These are phyloP conservation scores for Pomacea maculata DNA, from an alignment of 1,140 invertebrate species.

Conservation along the genomic window DNA sequence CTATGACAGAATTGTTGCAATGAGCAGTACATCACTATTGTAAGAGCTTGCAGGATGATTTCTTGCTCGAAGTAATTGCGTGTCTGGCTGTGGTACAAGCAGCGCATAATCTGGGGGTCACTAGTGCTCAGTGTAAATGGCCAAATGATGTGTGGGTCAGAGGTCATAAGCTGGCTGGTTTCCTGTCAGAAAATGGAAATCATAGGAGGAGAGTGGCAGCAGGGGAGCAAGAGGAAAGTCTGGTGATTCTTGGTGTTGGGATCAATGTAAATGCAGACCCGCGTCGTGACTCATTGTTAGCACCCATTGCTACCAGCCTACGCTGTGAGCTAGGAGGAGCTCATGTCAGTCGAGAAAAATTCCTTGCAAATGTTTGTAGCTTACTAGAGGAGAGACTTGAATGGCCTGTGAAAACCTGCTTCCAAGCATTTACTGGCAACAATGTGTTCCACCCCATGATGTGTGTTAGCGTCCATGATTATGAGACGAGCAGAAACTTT, in stretches of 20 bases:
- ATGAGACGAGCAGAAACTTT: not conserved
- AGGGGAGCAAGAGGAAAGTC: not conserved
- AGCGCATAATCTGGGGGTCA: slow-evolving; percentile 31
- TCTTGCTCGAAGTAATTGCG: slow-evolving; percentile 34
- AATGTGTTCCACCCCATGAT: slow-evolving; percentile 10
- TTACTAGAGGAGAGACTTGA: slow-evolving; percentile 30
- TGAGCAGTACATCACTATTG: not conserved
- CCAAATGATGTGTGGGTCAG: slow-evolving; percentile 52
- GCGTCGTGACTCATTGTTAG: slow-evolving; percentile 31
- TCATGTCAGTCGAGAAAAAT: slow-evolving; percentile 29
- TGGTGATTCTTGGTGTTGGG: slow-evolving; percentile 45
- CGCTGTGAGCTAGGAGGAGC: slow-evolving; percentile 34
- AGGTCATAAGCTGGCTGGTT: slow-evolving; percentile 50
- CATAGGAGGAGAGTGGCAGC: not conserved
- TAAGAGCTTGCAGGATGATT: slow-evolving; percentile 20
- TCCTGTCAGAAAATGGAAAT: slow-evolving; percentile 33
- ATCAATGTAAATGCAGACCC: slow-evolving; percentile 50
- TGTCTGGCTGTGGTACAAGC: slow-evolving; percentile 36
- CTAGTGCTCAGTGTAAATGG: slow-evolving; percentile 41
- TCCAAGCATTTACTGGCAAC: slow-evolving; percentile 11
- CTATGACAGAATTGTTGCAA: not conserved
- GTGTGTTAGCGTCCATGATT: slow-evolving; percentile 9
- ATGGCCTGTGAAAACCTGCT: slow-evolving; percentile 10
- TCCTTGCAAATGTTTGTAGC: slow-evolving; percentile 37
- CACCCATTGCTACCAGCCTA: slow-evolving; percentile 39